Evolutionary conservation across 2,113 vertebrate species (phyloP).

Genomic region (Grus americana): DNA sequence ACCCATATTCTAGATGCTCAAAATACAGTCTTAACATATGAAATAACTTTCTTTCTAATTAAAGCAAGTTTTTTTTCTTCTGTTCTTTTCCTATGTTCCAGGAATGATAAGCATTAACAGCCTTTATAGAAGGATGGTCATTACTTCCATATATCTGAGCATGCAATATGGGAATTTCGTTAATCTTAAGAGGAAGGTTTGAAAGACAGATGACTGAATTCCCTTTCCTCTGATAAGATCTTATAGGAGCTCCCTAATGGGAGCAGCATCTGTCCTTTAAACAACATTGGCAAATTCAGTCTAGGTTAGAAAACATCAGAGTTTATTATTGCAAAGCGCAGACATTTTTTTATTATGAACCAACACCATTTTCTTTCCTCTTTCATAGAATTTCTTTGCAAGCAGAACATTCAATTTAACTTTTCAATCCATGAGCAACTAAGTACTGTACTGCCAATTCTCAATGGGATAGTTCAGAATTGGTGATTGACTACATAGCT

Average conservation of each 20-base stretch:
- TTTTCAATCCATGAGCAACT: neutral
- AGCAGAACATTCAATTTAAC: conserved; percentile 34
- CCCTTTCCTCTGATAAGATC: neutral
- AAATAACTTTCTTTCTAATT: neutral
- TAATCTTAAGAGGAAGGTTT: neutral
- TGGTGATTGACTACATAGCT: conserved; percentile 34
- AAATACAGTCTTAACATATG: neutral
- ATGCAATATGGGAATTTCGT: neutral
- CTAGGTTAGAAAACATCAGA: neutral
- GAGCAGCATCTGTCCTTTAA: neutral
- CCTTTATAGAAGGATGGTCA: neutral
- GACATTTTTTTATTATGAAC: neutral
- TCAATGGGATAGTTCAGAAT: conserved; percentile 37
- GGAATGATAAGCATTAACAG: neutral
- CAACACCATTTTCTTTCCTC: neutral
- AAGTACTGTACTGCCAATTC: neutral
- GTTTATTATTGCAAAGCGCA: neutral
- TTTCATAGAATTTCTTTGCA: conserved; percentile 27
- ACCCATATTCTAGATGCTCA: neutral
- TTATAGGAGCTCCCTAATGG: neutral
- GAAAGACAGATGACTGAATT: neutral
- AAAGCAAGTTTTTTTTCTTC: neutral
- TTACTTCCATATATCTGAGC: neutral
- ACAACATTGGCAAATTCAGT: neutral
- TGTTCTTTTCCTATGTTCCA: neutral